Base-by-base conservation (phyloP, 37 sponge, comb jelly and placozoan species). In the Haliclona indistincta region DNA sequence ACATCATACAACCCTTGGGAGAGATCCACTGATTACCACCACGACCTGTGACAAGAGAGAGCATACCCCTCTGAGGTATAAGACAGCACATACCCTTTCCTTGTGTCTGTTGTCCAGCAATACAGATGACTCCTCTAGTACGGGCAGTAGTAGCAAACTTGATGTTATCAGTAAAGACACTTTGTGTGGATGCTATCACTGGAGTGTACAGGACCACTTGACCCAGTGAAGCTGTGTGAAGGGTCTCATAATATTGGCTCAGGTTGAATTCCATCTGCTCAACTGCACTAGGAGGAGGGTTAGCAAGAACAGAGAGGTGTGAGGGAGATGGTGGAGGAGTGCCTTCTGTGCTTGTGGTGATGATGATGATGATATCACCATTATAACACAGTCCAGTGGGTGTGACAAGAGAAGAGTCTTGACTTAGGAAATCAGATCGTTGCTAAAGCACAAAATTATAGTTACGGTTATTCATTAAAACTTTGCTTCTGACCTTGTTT, bases 1-100 rank as follows among this genome's bases (percentile, higher is more conserved):
- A 88, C 94, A 93, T 92, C 82, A 96, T 64, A 33, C 86, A 93
- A 4, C 97, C 97, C 45, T 75, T 55, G 25, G 97, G 97, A 37
- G 97, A 96, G 23, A 96, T 51, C 97, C 97, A 96, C 20, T 58
- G 47, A 58, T 96, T 96, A 7, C 87, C 79, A 54, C 87, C 56
- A 1, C 97, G 72, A 38, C 97, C 97, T 94, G 66, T 3, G 7
- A 28, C 26, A 5, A 5, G 56, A 28, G 6, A 5, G 6, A 28
- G 56, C 3, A 28, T 23, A 5, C 3, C 26, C 26, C 3, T 3
- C 13, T 6, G 36, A 28, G 5, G 29, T 7, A 35, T 23, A 23
- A 4, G 30, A 30, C 7, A 44, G 6, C 17, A 58, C 71, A 25
- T 67, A 91, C 92, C 92, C 86, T 75, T 89, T 5, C 94, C 94